Base-by-base conservation (phyloP, 2,797 vertebrate species). In the Girardinus metallicus region DNA sequence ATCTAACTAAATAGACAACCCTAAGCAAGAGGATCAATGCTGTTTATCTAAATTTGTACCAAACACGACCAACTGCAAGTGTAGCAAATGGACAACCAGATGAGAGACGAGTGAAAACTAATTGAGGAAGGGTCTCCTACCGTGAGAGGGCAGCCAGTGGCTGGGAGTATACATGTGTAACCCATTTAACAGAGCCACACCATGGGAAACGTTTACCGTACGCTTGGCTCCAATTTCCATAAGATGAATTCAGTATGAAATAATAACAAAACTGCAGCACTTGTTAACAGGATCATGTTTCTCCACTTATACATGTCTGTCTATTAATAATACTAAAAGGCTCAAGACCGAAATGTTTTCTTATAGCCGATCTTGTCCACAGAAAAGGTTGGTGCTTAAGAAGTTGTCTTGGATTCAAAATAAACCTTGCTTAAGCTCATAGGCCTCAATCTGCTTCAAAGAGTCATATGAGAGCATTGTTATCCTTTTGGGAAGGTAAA, bases 261-360 rank as follows among this genome's bases (percentile, higher is more conserved):
- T 93, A 94, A 94, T 80, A 94, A 93, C 90, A 94, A 88, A 93
- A 87, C 81, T 81, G 85, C 80, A 80, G 84, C 83, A 90, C 81
- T 88, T 90, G 88, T 89, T 93, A 94, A 95, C 93, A 93, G 88
- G 86, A 78, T 93, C 87, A 83, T 90, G 93, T 95, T 95, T 94
- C 91, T 92, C 71, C 75, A 78, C 87, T 86, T 85, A 82, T 70
- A 88, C 81, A 92, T 87, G 82, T 74, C 68, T 11, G 51, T 79
- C 84, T 46, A 85, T 89, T 94, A 87, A 86, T 86, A 81, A 80
- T 79, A 88, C 76, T 80, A 86, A 91, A 91, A 90, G 68, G 75
- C 80, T 82, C 51, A 62, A 31, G 49, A 78, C 55, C 82, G 75
- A 82, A 78, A 77, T 90, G 77, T 80, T 88, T 86, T 81, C 74